A percentile compares a stretch with the other conserved stretches of the same genome.
These are phyloP conservation scores for Melanostoma scalare DNA, from an alignment of 2,888 invertebrate genomes.

Conservation along the genomic window DNA sequence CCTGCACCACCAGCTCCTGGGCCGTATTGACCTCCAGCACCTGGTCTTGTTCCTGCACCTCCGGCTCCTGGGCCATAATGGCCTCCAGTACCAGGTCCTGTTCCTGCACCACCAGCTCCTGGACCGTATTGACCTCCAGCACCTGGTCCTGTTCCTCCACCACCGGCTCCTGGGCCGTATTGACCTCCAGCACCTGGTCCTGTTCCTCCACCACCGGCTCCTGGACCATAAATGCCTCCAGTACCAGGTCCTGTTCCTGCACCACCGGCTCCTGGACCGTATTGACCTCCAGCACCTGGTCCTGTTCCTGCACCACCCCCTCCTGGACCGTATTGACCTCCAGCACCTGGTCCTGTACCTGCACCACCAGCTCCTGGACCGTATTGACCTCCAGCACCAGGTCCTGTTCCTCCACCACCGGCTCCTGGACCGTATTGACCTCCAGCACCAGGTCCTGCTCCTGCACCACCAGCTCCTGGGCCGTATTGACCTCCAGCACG, in stretches of 20 bases:
- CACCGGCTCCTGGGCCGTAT: neutral
- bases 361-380: neutral
- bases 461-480: slow-evolving; percentile 44
- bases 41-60: slow-evolving; percentile 31
- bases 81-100: slow-evolving; percentile 24
- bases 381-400: neutral
- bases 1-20: slow-evolving; percentile 44
- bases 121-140: slow-evolving; percentile 45
- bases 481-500: slow-evolving; percentile 51
- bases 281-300: slow-evolving; percentile 31
- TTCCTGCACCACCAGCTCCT: slow-evolving; percentile 47
- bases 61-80: slow-evolving; percentile 1
- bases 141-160: slow-evolving; percentile 30
- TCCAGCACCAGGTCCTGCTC: slow-evolving; percentile 24
- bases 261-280: slow-evolving; percentile 25
- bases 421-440: slow-evolving; percentile 3
- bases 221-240: slow-evolving; percentile 27
- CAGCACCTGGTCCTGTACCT: slow-evolving; percentile 4
- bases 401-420: neutral
- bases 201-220: slow-evolving; percentile 10
- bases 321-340: neutral
- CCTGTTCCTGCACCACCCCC: slow-evolving; percentile 12
- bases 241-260: neutral
- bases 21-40: slow-evolving; percentile 31
- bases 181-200: neutral